A percentile compares a stretch with the other conserved stretches of the same genome.
Conservation (phyloP, 2,797 vertebrate species). For the Enteromius unitaeniatus region DNA sequence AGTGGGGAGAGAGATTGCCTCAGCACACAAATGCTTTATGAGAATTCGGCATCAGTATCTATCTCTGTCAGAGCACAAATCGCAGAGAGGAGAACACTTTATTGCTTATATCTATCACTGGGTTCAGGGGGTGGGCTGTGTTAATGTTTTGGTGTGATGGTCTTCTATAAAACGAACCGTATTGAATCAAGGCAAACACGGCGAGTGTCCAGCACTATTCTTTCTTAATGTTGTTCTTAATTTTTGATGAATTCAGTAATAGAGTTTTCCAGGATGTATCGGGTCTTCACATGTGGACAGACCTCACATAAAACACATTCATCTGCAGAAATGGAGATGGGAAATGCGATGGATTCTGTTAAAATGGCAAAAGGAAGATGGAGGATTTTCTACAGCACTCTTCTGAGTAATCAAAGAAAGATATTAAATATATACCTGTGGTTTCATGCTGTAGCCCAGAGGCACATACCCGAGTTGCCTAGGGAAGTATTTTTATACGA, state of each 20-base stretch:
- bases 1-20: conserved; percentile 41
- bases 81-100: conserved; percentile 44
- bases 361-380: conserved; percentile 28
- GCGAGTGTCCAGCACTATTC: conserved; percentile 18
- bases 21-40: conserved; percentile 51
- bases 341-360: conserved; percentile 57
- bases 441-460: conserved; percentile 71
- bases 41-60: conserved; percentile 48
- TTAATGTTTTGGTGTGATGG: conserved; percentile 34
- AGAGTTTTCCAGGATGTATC: conserved; percentile 68
- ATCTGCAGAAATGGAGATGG: conserved; percentile 62
- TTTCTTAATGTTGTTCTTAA: conserved; percentile 24
- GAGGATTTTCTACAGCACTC: conserved; percentile 57
- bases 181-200: conserved; percentile 21
- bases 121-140: conserved; percentile 40
- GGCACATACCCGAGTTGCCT: conserved; percentile 29
- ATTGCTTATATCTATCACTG: conserved; percentile 58
- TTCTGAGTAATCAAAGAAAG: conserved; percentile 72
- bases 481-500: conserved; percentile 64
- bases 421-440: conserved; percentile 81
- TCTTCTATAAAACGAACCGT: conserved; percentile 15
- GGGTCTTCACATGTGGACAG: conserved; percentile 62
- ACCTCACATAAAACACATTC: conserved; percentile 72
- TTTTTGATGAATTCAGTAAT: conserved; percentile 66
- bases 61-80: conserved; percentile 46